A percentile compares a stretch with the other conserved stretches of the same genome.
Conservation (phyloP, 1,140 invertebrate genomes). For the Pachypeltis micranthus region DNA sequence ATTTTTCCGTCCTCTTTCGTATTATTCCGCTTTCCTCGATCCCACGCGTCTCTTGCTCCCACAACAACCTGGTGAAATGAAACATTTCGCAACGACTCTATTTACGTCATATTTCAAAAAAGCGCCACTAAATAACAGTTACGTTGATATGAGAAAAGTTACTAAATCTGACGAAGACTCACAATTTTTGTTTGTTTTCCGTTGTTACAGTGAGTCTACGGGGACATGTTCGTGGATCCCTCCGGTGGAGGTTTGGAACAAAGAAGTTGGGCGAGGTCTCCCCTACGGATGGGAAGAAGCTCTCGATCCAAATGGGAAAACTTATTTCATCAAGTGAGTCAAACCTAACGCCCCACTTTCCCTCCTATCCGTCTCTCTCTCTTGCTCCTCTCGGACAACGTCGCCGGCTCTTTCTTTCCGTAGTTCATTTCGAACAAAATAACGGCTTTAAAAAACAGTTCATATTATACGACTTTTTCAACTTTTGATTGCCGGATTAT, state of each 20-base stretch:
- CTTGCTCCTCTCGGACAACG: too few relatives aligned
- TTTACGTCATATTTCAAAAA: too few relatives aligned
- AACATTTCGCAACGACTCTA: too few relatives aligned
- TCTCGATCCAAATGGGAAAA: slow-evolving; percentile 59
- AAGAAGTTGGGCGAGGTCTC: slow-evolving; percentile 41
- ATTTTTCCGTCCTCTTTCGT: too few relatives aligned
- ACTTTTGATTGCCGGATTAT: too few relatives aligned
- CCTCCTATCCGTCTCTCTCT: neutral
- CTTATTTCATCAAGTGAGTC: slow-evolving; percentile 83
- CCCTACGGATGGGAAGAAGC: slow-evolving; percentile 86
- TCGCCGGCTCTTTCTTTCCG: too few relatives aligned
- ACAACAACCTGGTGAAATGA: neutral
- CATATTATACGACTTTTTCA: too few relatives aligned
- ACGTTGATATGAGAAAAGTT: too few relatives aligned
- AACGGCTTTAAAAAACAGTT: too few relatives aligned
- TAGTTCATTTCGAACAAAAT: too few relatives aligned
- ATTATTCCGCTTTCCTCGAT: neutral
- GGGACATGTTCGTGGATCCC: slow-evolving; percentile 73
- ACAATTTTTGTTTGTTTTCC: slow-evolving; percentile 23
- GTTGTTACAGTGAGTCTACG: slow-evolving; percentile 55
- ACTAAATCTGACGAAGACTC: neutral
- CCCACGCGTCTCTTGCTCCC: too few relatives aligned
- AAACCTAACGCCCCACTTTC: neutral
- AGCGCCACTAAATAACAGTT: too few relatives aligned
- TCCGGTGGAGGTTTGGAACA: slow-evolving; percentile 63